Conservation (phyloP, 1,140 invertebrate genomes). For the Drosophila arizonae region DNA sequence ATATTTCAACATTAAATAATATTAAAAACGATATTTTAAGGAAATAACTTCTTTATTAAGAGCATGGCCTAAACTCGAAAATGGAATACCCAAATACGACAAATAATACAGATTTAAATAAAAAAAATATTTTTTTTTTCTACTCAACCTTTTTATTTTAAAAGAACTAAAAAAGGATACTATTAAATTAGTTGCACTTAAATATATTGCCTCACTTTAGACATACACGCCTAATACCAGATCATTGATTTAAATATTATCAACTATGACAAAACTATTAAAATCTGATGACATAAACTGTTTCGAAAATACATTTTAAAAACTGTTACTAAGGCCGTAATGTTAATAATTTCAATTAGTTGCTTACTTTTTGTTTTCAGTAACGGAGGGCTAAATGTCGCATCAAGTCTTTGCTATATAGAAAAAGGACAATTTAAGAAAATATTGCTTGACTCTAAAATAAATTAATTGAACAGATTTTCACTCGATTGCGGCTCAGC, state of each 20-base stretch:
- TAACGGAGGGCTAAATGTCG: slow-evolving; percentile 63
- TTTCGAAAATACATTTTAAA: slow-evolving; percentile 50
- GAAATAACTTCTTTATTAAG: too few relatives aligned
- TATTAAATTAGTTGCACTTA: slow-evolving; percentile 15
- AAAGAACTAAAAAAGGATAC: slow-evolving; percentile 55
- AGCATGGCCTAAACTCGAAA: too few relatives aligned
- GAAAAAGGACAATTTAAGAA: slow-evolving; percentile 13
- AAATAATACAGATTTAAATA: too few relatives aligned
- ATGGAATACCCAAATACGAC: too few relatives aligned
- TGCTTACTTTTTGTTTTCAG: slow-evolving; percentile 13
- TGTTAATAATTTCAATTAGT: slow-evolving; percentile 51
- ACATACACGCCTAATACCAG: slow-evolving; percentile 43
- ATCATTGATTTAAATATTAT: slow-evolving; percentile 40
- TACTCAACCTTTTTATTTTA: slow-evolving; percentile 60
- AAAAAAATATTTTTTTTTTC: background rate
- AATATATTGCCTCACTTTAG: slow-evolving; percentile 60
- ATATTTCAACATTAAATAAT: too few relatives aligned
- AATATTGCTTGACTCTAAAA: slow-evolving; percentile 8
- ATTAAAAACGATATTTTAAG: too few relatives aligned
- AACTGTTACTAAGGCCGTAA: slow-evolving; percentile 59
- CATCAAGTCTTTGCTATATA: slow-evolving; percentile 32
- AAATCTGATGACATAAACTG: background rate
- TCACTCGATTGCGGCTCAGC: slow-evolving; percentile 20
- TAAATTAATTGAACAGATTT: slow-evolving; percentile 63
- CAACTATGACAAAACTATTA: slow-evolving; percentile 53